Evolutionary conservation across 2,113 vertebrate genomes (phyloP), one percentile per base, ranked within the genome.

Genomic region (Pao palembangensis): DNA sequence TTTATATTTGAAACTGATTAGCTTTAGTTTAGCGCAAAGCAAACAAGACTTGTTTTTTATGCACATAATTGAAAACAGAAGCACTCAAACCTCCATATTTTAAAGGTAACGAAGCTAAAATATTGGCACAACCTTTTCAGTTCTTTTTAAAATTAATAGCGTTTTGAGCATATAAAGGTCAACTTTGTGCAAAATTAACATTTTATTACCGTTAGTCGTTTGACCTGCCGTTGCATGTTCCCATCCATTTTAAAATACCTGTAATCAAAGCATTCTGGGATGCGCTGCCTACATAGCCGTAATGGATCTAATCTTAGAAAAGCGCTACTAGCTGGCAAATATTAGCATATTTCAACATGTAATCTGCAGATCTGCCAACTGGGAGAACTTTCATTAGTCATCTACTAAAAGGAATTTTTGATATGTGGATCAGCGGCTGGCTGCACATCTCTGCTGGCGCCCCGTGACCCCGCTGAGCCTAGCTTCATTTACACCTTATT

Each of bases 281-380:
- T 56, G 25, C 55, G 12, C 31, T 15, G 53, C 21, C 60, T 3
- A 56, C 79, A 72, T 64, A 60, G 61, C 51, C 31, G 43, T 72
- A 76, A 82, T 71, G 58, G 66, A 60, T 83, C 70, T 75, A 79
- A 83, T 82, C 70, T 83, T 58, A 47, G 56, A 53, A 50, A 60
- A 75, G 63, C 83, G 64, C 74, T 81, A 64, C 68, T 71, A 66
- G 51, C 55, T 66, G 67, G 61, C 73, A 61, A 44, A 51, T 52
- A 77, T 85, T 85, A 79, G 46, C 81, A 80, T 81, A 76, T 79
- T 78, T 78, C 82, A 80, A 80, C 68, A 65, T 83, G 65, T 41
- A 61, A 66, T 59, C 64, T 46, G 49, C 58, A 67, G 62, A 75
- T 75, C 58, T 64, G 62, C 69, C 66, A 67, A 23, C 49, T 49